Conservation (phyloP, 2,888 invertebrate species). For the Morpho helenor region DNA sequence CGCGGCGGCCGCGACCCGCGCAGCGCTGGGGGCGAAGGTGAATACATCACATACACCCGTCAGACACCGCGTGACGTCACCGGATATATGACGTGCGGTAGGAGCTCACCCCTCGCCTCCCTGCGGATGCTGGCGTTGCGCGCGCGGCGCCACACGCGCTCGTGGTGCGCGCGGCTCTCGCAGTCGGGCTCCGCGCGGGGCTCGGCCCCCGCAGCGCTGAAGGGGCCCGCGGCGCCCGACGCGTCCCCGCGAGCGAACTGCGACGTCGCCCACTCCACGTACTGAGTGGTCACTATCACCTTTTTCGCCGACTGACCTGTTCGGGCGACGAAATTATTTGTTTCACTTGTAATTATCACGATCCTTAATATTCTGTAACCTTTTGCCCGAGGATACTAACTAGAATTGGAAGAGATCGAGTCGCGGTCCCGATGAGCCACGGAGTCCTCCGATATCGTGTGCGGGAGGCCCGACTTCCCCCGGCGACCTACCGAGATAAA, state of each 20-base stretch:
- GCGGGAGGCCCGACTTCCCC: constrained; percentile 51
- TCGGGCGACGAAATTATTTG: too few relatives aligned
- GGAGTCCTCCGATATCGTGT: constrained; percentile 61
- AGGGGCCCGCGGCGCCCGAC: constrained; percentile 21
- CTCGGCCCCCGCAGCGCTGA: constrained; percentile 34
- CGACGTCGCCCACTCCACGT: constrained; percentile 91
- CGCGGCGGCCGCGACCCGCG: constrained; percentile 71
- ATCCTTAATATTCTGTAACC: neutral
- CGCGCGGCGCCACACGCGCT: constrained; percentile 84
- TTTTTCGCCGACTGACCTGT: constrained; percentile 64
- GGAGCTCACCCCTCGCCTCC: constrained; percentile 73
- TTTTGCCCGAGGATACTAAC: constrained; percentile 37
- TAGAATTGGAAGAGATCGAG: constrained; percentile 55
- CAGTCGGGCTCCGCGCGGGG: constrained; percentile 34
- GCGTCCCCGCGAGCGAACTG: constrained; percentile 82
- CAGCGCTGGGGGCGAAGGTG: constrained; percentile 34
- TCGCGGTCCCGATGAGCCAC: constrained; percentile 42
- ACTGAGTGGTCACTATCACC: constrained; percentile 86
- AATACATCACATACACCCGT: too few relatives aligned
- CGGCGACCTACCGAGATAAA: constrained; percentile 27
- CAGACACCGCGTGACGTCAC: too few relatives aligned
- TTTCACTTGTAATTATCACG: too few relatives aligned
- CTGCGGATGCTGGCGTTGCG: constrained; percentile 85
- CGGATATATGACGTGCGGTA: neutral
- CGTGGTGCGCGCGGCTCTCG: constrained; percentile 77